Conservation (phyloP, 2,888 invertebrate species). For the Euplagia quadripunctaria region DNA sequence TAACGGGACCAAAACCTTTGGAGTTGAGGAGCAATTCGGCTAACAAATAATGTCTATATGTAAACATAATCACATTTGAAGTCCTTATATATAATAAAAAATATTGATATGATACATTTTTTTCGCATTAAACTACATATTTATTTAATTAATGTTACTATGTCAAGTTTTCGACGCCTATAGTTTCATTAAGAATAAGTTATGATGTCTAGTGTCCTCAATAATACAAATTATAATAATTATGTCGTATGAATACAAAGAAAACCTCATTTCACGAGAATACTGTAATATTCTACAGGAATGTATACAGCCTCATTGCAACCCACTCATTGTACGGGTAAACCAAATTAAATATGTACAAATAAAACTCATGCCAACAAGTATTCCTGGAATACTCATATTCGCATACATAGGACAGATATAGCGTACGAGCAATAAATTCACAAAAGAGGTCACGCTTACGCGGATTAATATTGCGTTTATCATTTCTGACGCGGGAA, state of each 20-base stretch:
- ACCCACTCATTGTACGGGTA: conserved; percentile 14
- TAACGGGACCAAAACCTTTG: no score
- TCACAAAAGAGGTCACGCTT: conserved; percentile 53
- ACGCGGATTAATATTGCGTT: conserved; percentile 52
- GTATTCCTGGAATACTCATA: conserved; percentile 25
- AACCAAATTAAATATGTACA: conserved; percentile 29
- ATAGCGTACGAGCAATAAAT: conserved; percentile 46
- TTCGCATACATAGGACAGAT: conserved; percentile 18
- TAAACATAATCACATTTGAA: no score
- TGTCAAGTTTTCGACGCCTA: not conserved
- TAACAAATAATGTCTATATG: no score
- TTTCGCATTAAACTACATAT: no score
- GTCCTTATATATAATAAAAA: no score
- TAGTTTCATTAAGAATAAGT: not conserved
- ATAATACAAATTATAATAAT: not conserved
- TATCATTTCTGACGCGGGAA: conserved; percentile 48
- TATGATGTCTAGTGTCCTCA: not conserved
- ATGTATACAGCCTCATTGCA: conserved; percentile 10
- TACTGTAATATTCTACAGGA: conserved; percentile 4
- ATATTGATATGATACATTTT: no score
- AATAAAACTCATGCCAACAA: conserved; percentile 31
- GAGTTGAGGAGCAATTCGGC: no score
- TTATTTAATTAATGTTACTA: not conserved
- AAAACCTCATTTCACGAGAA: not conserved
- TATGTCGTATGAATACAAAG: conserved; percentile 3